Evolutionary conservation across 2,797 vertebrate genomes (phyloP), one percentile per base, ranked within the genome.

Genomic region (Pygocentrus nattereri): DNA sequence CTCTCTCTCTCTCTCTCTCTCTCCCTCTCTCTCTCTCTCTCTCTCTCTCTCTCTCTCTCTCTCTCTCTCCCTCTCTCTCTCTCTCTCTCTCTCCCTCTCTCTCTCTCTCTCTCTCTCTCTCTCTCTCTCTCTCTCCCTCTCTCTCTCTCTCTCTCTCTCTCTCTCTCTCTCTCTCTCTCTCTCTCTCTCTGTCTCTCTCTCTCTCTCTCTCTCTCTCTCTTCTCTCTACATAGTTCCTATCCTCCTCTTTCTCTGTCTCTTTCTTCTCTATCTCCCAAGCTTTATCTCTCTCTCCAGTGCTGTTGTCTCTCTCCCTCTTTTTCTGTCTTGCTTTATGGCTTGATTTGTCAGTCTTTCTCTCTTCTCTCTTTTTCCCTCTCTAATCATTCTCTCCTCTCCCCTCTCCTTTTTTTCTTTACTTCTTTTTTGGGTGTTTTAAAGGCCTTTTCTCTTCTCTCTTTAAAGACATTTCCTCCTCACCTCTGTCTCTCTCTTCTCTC

Each of bases 191-290:
- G n/a, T n/a, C n/a, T n/a, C n/a, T n/a, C n/a, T n/a, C n/a, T n/a
- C n/a, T n/a, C n/a, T n/a, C n/a, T n/a, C n/a, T n/a, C n/a, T n/a
- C n/a, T n/a, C n/a, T n/a, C n/a, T 34, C n/a, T n/a, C 31, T 16
- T 31, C 10, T 38, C 54, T 47, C 16, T 10, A n/a, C n/a, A n/a
- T n/a, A n/a, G n/a, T n/a, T n/a, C n/a, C n/a, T n/a, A n/a, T n/a
- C n/a, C n/a, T n/a, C n/a, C n/a, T 56, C 47, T 73, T 69, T 34
- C 72, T 71, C 31, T 62, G 69, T 38, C 56, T 69, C 64, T 62
- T 31, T 49, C 49, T 44, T 31, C 21, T 44, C 70, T 83, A 49
- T 34, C 11, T 41, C 16, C 10, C n/a, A n/a, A n/a, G n/a, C n/a
- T n/a, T n/a, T n/a, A n/a, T 56, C 47, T 73, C 69, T 34, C 72